Percentiles rank a stretch among this genome's conserved stretches.
phyloP scores from a whole-genome alignment of 2,888 invertebrate species.

The Platerodrilus igneus region DNA sequence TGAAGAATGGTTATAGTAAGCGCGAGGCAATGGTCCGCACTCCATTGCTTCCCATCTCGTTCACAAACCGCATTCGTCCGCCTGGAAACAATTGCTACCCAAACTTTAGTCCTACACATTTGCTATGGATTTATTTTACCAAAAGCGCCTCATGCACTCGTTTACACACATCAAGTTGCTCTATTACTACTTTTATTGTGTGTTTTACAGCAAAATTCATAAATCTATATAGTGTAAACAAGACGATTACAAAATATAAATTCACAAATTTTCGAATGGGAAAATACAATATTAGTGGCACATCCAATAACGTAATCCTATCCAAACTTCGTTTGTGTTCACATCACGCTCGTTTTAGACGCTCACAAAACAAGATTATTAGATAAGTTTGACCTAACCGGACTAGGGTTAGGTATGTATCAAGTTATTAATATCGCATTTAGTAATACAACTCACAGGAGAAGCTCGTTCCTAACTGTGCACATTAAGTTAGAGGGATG shows the following conservation, averaged over 20 bases:
- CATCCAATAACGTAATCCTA: conserved; percentile 6
- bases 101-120: conserved; percentile 47
- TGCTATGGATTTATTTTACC: conserved; percentile 44
- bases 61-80: conserved; percentile 38
- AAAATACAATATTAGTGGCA: too few species aligned
- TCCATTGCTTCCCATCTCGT: conserved; percentile 42
- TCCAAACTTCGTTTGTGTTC: conserved; percentile 19
- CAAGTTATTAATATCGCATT: conserved; percentile 23
- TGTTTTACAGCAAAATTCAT: conserved; percentile 5
- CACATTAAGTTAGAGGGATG: too few species aligned
- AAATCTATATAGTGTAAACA: conserved; percentile 11
- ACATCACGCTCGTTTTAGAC: conserved; percentile 26
- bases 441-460: too few species aligned
- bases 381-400: conserved; percentile 29
- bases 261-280: too few species aligned
- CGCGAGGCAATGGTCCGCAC: conserved; percentile 45
- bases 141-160: conserved; percentile 17
- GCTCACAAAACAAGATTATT: conserved; percentile 32
- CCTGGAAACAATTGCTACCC: conserved; percentile 35
- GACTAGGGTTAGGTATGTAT: conserved; percentile 21
- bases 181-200: conserved; percentile 17
- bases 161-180: conserved; percentile 18
- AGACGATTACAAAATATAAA: conserved; percentile 16
- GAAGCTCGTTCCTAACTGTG: too few species aligned
- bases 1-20: conserved; percentile 43